Base-by-base conservation (phyloP, 2,888 invertebrate genomes). In the Polydrusus tereticollis region DNA sequence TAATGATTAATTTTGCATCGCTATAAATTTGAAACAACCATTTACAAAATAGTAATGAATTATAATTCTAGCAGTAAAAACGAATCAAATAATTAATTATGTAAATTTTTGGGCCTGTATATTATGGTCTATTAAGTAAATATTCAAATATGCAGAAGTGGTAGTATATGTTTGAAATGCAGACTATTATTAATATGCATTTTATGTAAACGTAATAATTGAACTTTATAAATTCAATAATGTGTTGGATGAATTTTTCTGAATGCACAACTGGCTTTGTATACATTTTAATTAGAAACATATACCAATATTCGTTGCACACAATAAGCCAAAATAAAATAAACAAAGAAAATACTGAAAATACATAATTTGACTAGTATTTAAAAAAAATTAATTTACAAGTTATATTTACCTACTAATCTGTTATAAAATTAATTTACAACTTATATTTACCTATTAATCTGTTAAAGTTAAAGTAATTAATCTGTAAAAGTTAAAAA, bases 71-170 rank as follows among this genome's bases (percentile, higher is more conserved):
- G 26, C 36, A 47, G 62, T 64, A 59, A 57, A 58, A 72, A 68
- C 60, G 50, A 68, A 62, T 60, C 58, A 67, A 75, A 75, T 69
- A 58, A 64, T 70, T 73, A 73, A 70, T 73, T 72, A 69, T 75
- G 41, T 71, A 68, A 70, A 73, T 75, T 73, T 75, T 71, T 69
- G 12, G 66, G 20, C 12, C 36, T 60, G 58, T 64, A 36, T 65
- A 69, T 65, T 73, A 64, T 69, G 68, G 60, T 69, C 63, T 58
- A 65, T 70, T 52, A 60, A 73, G 62, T 73, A 73, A 69, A 73
- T 73, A 73, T 73, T 73, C 65, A 65, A 69, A 73, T 57, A 63
- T 47, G 59, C 36, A 70, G 70, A 72, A 72, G 59, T 72, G 62
- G 60, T 57, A 29, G 57, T 66, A 45, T 67, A 67, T 67, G 71